phyloP scores from a whole-genome alignment of 2,797 vertebrate genomes.

The Sciaenops ocellatus region DNA sequence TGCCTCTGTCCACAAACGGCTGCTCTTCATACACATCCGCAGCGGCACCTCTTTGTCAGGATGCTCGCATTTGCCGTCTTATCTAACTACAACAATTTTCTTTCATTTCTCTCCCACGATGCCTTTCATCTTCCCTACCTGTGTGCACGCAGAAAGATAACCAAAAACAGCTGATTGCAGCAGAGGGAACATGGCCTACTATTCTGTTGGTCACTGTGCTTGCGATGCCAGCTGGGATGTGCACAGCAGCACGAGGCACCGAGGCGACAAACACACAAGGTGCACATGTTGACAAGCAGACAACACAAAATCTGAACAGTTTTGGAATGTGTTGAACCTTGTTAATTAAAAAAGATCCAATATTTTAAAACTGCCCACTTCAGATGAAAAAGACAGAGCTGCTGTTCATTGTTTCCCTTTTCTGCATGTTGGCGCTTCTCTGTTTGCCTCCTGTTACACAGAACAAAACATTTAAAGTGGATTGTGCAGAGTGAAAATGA shows the following conservation, averaged over 20 bases:
- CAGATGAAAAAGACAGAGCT: neutral
- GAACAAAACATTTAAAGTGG: neutral
- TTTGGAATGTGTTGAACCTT: too few species aligned
- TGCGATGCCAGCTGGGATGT: conserved; percentile 8
- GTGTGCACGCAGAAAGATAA: conserved; percentile 46
- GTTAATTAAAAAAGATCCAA: neutral
- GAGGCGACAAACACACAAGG: neutral
- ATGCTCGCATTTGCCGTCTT: conserved; percentile 30
- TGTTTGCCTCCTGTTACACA: neutral
- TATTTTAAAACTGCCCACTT: neutral
- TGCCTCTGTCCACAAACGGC: conserved; percentile 23
- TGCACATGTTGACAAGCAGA: conserved; percentile 9
- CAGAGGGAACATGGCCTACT: conserved; percentile 4
- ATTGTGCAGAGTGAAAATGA: neutral
- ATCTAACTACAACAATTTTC: conserved; percentile 23
- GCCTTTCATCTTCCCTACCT: conserved; percentile 60
- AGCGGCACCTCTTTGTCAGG: neutral
- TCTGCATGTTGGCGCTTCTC: neutral
- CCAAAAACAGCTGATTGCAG: conserved; percentile 30
- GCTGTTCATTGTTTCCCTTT: neutral
- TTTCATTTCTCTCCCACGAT: conserved; percentile 35
- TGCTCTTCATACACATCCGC: conserved; percentile 17
- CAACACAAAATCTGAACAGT: neutral
- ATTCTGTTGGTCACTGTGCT: conserved; percentile 6
- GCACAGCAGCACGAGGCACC: neutral